phyloP scores from a whole-genome alignment of 2,113 vertebrate species.

The Muscicapa adusta region DNA sequence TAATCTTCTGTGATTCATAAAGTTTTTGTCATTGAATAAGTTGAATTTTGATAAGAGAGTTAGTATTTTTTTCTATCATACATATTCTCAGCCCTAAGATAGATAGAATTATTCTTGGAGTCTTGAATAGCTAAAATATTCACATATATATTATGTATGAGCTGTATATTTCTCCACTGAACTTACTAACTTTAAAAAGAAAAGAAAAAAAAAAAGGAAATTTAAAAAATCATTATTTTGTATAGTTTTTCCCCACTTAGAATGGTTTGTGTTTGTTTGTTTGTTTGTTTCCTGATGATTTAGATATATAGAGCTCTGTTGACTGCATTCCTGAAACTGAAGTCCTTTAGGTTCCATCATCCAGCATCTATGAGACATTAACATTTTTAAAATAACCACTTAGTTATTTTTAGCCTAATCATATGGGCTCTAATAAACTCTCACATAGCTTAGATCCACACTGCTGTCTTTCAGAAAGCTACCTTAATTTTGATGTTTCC shows the following conservation, averaged over 20 bases:
- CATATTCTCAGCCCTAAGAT: neutral
- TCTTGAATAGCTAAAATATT: neutral
- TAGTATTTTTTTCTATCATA: neutral
- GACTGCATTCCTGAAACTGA: neutral
- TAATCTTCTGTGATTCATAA: neutral
- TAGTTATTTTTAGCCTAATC: neutral
- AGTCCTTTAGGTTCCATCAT: neutral
- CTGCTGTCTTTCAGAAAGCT: neutral
- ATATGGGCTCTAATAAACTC: neutral
- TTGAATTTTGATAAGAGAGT: neutral
- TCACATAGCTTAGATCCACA: neutral
- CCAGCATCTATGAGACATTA: neutral
- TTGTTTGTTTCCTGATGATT: neutral
- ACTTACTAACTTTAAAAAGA: neutral
- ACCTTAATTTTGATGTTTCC: neutral
- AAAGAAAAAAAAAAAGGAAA: neutral
- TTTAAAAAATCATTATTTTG: neutral
- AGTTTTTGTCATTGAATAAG: neutral
- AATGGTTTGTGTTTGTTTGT: neutral
- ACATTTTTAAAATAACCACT: neutral
- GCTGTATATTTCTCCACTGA: neutral
- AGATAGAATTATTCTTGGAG: neutral
- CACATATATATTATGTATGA: neutral
- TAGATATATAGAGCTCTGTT: neutral
- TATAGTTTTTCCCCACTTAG: neutral